Evolutionary conservation across 2,888 invertebrate species (phyloP).

Genomic region (Imbricaverruca yamaguchii): DNA sequence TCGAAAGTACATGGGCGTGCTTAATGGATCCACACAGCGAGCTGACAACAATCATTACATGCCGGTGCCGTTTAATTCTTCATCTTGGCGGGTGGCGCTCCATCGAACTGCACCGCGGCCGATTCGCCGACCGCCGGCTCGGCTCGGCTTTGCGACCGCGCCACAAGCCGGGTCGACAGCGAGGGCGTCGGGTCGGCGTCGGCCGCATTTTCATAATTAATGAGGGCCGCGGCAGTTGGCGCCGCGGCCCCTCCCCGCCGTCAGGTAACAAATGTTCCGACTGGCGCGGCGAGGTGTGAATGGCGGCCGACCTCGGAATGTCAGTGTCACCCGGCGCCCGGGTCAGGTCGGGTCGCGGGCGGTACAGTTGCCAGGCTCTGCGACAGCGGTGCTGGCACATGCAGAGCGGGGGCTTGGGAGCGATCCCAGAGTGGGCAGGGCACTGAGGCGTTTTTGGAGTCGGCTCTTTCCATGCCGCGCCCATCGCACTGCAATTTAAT

Average conservation of each 20-base stretch:
- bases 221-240: not conserved
- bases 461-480: too few relatives aligned
- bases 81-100: not conserved
- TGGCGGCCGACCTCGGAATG: not conserved
- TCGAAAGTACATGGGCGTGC: not conserved
- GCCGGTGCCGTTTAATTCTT: not conserved
- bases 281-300: not conserved
- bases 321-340: not conserved
- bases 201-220: not conserved
- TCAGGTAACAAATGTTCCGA: not conserved
- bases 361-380: too few relatives aligned
- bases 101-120: not conserved
- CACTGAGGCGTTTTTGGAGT: too few relatives aligned
- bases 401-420: too few relatives aligned
- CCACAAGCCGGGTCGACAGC: not conserved
- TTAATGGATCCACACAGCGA: not conserved
- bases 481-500: too few relatives aligned
- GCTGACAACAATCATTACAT: not conserved
- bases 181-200: not conserved
- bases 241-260: not conserved
- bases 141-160: not conserved
- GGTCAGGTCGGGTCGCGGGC: too few relatives aligned
- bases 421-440: too few relatives aligned
- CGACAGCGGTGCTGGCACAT: too few relatives aligned
- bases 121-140: not conserved